Percentiles rank a stretch among this genome's conserved stretches.
phyloP scores from a whole-genome alignment of 2,888 invertebrate species.

The Punctoribates punctum region DNA sequence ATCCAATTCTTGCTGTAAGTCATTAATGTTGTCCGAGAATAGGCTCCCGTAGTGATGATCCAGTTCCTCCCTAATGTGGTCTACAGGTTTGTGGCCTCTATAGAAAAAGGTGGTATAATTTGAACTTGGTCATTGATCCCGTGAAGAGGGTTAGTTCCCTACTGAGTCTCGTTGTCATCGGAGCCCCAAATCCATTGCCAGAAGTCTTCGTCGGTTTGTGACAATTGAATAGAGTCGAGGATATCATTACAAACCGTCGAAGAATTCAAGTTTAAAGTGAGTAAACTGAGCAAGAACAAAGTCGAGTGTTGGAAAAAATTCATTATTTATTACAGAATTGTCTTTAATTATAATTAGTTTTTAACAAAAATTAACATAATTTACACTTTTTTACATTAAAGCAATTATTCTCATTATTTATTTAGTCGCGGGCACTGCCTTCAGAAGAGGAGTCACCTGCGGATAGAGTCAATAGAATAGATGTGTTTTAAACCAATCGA shows the following conservation, averaged over 20 bases:
- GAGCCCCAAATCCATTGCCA: not conserved
- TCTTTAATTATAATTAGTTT: not conserved
- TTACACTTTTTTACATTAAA: conserved; percentile 36
- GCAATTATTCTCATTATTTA: not conserved
- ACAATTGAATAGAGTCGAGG: not conserved
- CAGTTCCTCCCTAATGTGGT: conserved; percentile 6
- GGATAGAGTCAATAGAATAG: conserved; percentile 12
- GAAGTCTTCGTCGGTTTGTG: not conserved
- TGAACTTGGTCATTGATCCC: too few species aligned
- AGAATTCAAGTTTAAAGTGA: not conserved
- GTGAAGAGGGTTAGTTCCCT: too few species aligned
- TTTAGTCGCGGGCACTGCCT: not conserved
- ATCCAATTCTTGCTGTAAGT: not conserved
- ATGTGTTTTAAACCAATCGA: not conserved
- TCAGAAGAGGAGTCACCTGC: conserved; percentile 12
- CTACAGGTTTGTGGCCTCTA: not conserved
- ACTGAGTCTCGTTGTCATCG: not conserved
- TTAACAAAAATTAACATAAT: conserved; percentile 39
- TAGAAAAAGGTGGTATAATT: too few species aligned
- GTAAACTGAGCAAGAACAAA: not conserved
- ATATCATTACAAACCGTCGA: not conserved
- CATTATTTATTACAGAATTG: not conserved
- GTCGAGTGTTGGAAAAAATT: not conserved
- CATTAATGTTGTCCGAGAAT: not conserved
- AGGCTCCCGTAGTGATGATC: conserved; percentile 4